Evolutionary conservation across 1,140 invertebrate genomes (phyloP), one percentile per base, ranked within the genome.

Genomic region (Stegodyphus mimosarum): DNA sequence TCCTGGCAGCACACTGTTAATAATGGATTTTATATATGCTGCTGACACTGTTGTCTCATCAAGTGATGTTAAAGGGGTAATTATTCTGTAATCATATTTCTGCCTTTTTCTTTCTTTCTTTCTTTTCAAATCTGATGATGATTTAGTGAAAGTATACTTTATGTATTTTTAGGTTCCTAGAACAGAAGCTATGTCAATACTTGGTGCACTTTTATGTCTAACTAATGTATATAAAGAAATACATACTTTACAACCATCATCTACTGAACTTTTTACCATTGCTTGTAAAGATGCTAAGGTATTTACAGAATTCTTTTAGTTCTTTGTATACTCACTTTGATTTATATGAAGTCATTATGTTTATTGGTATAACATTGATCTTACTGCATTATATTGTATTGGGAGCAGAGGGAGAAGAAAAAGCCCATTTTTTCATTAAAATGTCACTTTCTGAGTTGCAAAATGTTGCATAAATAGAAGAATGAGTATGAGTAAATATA

Each of bases 11-110:
- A 95, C 96, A 7, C 91, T 98, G 73, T 91, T 99, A 2, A 91
- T 97, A 10, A 90, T 97, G 48, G 97, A 99, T 91, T 95, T 98
- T 88, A 94, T 99, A 64, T 94, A 96, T 89, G 97, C 97, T 11
- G 95, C 95, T 87, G 95, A 96, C 87, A 93, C 95, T 7, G 93
- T 99, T 87, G 92, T 98, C 55, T 95, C 94, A 87, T 95, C 94
- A 52, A 92, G 94, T 10, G 96, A 98, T 90, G 92, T 95, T 60
- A 94, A 94, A 90, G 92, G 92, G 89, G 94, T 95, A 88, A 91
- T 91, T 85, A 73, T 7, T 55, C 33, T 77, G 55, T 53, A 86
- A 55, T 48, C 64, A 74, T 49, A 48, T 73, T 52, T 74, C 9
- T 53, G 10, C 49, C 49, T 49, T 60, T 53, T 79, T 84, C n/a